Evolutionary conservation across 1,140 invertebrate genomes (phyloP), one percentile per base, ranked within the genome.

Genomic region (Eriosoma lanigerum): DNA sequence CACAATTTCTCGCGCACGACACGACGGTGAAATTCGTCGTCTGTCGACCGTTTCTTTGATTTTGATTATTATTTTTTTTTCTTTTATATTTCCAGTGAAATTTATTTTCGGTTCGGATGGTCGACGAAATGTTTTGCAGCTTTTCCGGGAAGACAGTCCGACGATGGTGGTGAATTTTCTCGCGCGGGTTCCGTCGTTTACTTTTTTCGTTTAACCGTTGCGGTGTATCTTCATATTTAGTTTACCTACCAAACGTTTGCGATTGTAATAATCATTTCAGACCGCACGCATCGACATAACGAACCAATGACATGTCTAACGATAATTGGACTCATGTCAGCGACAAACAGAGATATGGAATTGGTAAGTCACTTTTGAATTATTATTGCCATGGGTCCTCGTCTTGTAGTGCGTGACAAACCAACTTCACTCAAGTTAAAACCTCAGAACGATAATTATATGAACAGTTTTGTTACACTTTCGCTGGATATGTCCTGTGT

Each of bases 281-380:
- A 4, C 32, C 10, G 46, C 13, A 48, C n/a, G n/a, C 21, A 17
- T 1, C 21, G 10, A 21, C 38, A 0, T 24, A 54, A 54, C 17
- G 12, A 24, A 19, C 54, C 48, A 44, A 81, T 81, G 81, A 78
- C 75, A 78, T 78, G 75, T 46, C 75, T 78, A 60, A 60, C 56
- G 50, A 78, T 62, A 73, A 62, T 76, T 81, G 81, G 81, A 81
- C 68, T 10, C 66, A 70, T 76, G 81, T 81, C 38, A 56, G 56
- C 29, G 81, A 81, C 21, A 64, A 75, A 73, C 60, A 76, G 46
- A 82, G 72, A 78, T 82, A 76, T 81, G 82, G 54, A 66, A 82
- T 82, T 38, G 82, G 82, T 82, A 64, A 81, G 80, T 80, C n/a
- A 15, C 13, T 26, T 17, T n/a, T 64, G 19, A 29, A 32, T 10